Evolutionary conservation across 2,113 vertebrate genomes (phyloP), one percentile per base, ranked within the genome.

Genomic region (Fukomys damarensis): DNA sequence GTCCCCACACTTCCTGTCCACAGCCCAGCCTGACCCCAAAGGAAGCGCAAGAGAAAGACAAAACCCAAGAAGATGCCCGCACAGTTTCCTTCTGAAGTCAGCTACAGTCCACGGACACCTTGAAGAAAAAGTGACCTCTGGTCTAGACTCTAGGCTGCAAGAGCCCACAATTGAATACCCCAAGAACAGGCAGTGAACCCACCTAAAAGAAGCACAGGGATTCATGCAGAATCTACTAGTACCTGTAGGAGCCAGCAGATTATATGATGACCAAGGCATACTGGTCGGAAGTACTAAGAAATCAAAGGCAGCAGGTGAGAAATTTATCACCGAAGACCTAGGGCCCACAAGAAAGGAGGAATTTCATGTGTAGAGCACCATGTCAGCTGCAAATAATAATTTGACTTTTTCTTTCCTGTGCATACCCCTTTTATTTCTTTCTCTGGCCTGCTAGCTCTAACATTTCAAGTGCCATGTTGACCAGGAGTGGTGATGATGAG

Each of bases 51-150:
- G 26, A 43, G 10, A 79, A 79, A 70, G 54, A 7, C 19, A 9
- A 1, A 20, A 5, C 6, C 61, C 30, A 76, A 65, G 26, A 56
- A 65, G 56, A n/a, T 12, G 65, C 0, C 0, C 3, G 65, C 20
- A 7, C 38, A 58, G 43, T 5, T 38, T n/a, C 58, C 24, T 26
- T 28, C 46, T 56, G 46, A 46, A 19, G 3, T 19, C 3, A 52
- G 66, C 26, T 59, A 4, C 17, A 38, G 20, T 12, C 82, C 16
- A 14, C 2, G 0, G 38, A 14, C n/a, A 41, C 24, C 46, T 46
- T 30, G 6, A 41, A 24, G 11, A 82, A 82, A 11, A 79, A 30
- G 17, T 17, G 19, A n/a, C 7, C 56, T 58, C 54, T 43, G 20
- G 12, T 46, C 30, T 58, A 22, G 63, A 13, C 9, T 54, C 22